Evolutionary conservation across 2,888 invertebrate genomes (phyloP), one percentile per base, ranked within the genome.

Genomic region (Blastobasis adustella): DNA sequence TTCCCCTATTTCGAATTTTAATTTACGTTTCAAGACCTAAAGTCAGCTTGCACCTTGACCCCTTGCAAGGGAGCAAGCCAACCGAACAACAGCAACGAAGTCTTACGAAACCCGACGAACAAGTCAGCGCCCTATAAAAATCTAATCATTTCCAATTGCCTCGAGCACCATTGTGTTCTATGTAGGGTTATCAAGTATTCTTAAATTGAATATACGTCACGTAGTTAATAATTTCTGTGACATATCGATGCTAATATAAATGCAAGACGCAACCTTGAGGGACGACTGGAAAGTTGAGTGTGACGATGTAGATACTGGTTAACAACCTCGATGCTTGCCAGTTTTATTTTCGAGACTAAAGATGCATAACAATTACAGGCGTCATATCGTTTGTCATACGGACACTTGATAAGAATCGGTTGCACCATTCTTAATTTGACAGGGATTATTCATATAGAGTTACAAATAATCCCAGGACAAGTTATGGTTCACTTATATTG

Each of bases 231-330:
- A 51, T 58, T 58, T 63, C 51, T 53, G 54, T 56, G 59, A 38
- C 37, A 60, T 55, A 54, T 54, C 49, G 49, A 46, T 47, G 55
- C 60, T 65, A 60, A 62, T 65, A 63, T 60, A 60, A 60, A 67
- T 66, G 54, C 67, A 59, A 49, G 52, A 46, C 54, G 50, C 48
- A 54, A 52, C 59, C 61, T 64, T 61, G 61, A 55, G 36, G 53
- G 48, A 45, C 52, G 49, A 54, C 55, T 55, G 58, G 53, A 58
- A 57, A 59, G 56, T 66, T 62, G 58, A 57, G 59, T 58, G 60
- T 60, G 54, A 54, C 53, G 46, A 37, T 51, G 23, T 23, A 3
- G 23, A 23, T 3, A 23, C 23, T 23, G 52, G 49, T 42, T 46
- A 51, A 51, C 51, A 57, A 53, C 46, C 49, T 51, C 37, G 23